Conservation (phyloP, 1,140 invertebrate species). For the Listronotus oregonensis region DNA sequence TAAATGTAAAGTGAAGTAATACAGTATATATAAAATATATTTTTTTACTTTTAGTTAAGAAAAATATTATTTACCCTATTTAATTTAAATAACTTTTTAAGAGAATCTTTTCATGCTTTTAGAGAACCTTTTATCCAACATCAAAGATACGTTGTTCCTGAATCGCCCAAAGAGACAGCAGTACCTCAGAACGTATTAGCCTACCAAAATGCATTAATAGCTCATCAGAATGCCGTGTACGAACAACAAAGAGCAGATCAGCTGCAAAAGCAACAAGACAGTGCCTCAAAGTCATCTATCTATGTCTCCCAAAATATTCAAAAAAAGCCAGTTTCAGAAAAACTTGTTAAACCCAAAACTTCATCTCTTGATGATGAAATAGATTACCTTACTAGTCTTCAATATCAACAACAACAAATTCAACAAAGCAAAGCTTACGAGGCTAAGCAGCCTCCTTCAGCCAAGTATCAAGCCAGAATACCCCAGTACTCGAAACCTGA, state of each 20-base stretch:
- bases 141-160: background rate
- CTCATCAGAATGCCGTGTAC: constrained; percentile 24
- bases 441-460: constrained; percentile 6
- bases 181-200: constrained; percentile 25
- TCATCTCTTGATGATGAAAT: constrained; percentile 13
- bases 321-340: background rate
- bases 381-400: constrained; percentile 7
- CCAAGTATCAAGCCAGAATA: constrained; percentile 24
- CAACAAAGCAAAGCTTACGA: constrained; percentile 7
- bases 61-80: too few species aligned
- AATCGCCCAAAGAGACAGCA: background rate
- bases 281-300: background rate
- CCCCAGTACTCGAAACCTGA: constrained; percentile 6
- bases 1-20: too few species aligned
- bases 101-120: background rate
- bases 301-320: constrained; percentile 6
- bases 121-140: constrained; percentile 2
- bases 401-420: constrained; percentile 6
- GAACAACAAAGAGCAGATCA: constrained; percentile 24
- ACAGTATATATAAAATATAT: too few species aligned
- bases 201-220: constrained; percentile 25
- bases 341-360: constrained; percentile 1
- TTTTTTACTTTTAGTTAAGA: too few species aligned
- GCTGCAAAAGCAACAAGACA: background rate
- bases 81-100: too few species aligned